Evolutionary conservation across 2,113 vertebrate species (phyloP).

Genomic region (Gavia stellata): DNA sequence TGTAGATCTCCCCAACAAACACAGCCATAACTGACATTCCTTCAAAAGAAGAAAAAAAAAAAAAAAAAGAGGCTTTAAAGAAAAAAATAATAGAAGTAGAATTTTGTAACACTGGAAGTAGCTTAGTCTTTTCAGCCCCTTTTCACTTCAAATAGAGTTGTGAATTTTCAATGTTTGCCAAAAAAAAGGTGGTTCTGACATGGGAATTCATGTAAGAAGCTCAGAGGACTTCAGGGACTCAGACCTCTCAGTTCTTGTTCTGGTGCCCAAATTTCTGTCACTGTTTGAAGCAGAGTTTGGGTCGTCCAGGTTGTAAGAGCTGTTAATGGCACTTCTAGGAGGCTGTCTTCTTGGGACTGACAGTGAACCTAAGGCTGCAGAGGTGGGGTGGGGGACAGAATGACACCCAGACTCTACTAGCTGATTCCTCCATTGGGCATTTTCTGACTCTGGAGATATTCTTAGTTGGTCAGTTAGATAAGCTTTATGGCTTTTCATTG

Average conservation of each 20-base stretch:
- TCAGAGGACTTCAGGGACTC: background rate
- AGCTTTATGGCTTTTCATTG: background rate
- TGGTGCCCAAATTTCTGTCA: background rate
- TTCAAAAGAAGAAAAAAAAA: background rate
- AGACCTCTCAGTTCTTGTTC: background rate
- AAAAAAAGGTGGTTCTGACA: background rate
- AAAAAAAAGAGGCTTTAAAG: background rate
- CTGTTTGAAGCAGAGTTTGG: background rate
- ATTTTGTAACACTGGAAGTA: background rate
- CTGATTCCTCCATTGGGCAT: background rate
- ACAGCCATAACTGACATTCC: background rate
- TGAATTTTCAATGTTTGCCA: background rate
- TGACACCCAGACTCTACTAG: background rate
- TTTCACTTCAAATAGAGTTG: background rate
- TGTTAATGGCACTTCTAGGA: background rate
- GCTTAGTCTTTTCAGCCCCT: background rate
- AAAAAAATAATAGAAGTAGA: background rate
- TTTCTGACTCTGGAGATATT: background rate
- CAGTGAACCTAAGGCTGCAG: background rate
- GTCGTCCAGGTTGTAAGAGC: background rate
- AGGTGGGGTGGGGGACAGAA: background rate
- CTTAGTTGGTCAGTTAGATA: background rate
- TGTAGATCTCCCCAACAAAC: background rate
- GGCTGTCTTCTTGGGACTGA: background rate
- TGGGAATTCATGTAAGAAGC: background rate